phyloP scores from a whole-genome alignment of 2,888 invertebrate species.

The Troides helena region DNA sequence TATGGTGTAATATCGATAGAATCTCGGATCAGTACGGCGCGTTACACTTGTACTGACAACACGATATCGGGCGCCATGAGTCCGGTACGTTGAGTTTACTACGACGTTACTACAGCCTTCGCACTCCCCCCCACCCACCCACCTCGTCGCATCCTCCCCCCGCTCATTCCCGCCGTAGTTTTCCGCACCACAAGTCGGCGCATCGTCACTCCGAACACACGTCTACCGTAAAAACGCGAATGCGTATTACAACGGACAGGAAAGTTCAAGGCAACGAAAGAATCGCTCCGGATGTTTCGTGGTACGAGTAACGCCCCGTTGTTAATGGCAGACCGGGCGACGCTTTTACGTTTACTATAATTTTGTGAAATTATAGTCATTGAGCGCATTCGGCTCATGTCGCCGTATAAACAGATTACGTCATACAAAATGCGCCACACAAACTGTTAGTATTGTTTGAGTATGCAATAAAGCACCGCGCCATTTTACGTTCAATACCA shows the following conservation, averaged over 20 bases:
- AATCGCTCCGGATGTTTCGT: constrained; percentile 34
- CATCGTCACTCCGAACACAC: constrained; percentile 31
- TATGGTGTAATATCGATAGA: constrained; percentile 26
- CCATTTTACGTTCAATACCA: constrained; percentile 43
- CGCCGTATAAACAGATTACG: constrained; percentile 54
- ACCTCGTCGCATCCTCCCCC: background rate
- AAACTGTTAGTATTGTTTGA: constrained; percentile 33
- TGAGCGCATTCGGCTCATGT: constrained; percentile 45
- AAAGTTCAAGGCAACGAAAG: constrained; percentile 33
- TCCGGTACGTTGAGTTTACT: constrained; percentile 51
- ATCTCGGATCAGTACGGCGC: constrained; percentile 32
- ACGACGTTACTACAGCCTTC: constrained; percentile 67
- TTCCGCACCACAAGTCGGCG: constrained; percentile 44
- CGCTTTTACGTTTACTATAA: constrained; percentile 58
- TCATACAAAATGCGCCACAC: constrained; percentile 42
- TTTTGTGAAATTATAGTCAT: constrained; percentile 61
- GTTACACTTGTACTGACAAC: constrained; percentile 45
- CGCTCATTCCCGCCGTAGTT: constrained; percentile 23
- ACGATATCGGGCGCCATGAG: constrained; percentile 33
- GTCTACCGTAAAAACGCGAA: constrained; percentile 15
- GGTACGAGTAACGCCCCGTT: constrained; percentile 41
- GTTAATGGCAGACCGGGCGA: constrained; percentile 48
- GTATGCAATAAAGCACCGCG: constrained; percentile 48
- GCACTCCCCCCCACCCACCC: constrained; percentile 40
- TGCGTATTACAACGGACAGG: constrained; percentile 15